phyloP scores from a whole-genome alignment of 2,797 vertebrate species.

The Phrynocephalus guinanensis region DNA sequence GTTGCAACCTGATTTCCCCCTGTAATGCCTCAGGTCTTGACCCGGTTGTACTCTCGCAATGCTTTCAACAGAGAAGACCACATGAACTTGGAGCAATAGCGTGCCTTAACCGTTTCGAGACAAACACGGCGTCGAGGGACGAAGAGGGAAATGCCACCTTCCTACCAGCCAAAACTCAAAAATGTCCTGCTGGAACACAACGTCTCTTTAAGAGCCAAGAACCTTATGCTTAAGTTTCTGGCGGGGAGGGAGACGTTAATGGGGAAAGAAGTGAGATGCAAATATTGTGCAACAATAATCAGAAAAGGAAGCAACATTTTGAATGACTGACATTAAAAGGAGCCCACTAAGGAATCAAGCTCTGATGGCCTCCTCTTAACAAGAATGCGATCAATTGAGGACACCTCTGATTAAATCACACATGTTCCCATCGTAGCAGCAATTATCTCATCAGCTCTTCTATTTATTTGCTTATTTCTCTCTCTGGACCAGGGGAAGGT shows the following conservation, averaged over 20 bases:
- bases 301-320: neutral
- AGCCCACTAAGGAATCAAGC: neutral
- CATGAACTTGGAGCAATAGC: neutral
- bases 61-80: neutral
- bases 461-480: constrained; percentile 34
- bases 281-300: neutral
- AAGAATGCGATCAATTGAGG: neutral
- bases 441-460: neutral
- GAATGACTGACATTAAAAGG: neutral
- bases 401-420: constrained; percentile 28
- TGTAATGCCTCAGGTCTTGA: neutral
- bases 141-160: neutral
- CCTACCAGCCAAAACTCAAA: neutral
- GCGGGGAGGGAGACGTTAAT: neutral
- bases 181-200: neutral
- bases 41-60: neutral
- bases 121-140: neutral
- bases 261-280: neutral
- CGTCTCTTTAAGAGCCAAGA: neutral
- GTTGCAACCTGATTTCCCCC: neutral
- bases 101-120: neutral
- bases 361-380: neutral
- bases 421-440: neutral
- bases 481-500: constrained; percentile 26
- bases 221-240: neutral